Base-by-base conservation (phyloP, 2,888 invertebrate genomes). In the Lasioglossum lativentre region DNA sequence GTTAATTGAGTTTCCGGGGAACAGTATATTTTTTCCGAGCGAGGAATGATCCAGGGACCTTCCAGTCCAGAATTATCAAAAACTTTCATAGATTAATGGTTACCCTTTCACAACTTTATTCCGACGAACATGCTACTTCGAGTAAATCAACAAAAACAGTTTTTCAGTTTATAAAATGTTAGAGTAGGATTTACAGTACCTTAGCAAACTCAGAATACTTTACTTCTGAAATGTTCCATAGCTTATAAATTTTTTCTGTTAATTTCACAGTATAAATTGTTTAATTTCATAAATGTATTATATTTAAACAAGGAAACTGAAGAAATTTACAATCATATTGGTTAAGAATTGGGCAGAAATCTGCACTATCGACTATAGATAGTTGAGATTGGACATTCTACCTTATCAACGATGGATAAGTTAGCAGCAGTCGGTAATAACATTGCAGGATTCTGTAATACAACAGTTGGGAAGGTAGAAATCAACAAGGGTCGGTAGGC, bases 1-100 rank as follows among this genome's bases (percentile, higher is more conserved):
- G 76, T 88, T 89, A 89, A 89, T 89, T 88, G 81, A 84, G 88
- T 86, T 89, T 89, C 82, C 75, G 38, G 70, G 42, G 80, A 68
- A 78, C 68, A 73, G 40, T 75, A 19, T 42, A 75, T 75, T 85
- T 85, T 81, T 34, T 19, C 14, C 16, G n/a, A 6, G 12, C n/a
- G n/a, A 40, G 70, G 40, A 14, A 70, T 40, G 40, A 40, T 70
- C 70, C 23, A 14, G 68, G 14, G 14, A 38, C 34, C 23, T 10
- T 34, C 0, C 38, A 4, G 1, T 1, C 38, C 34, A 19, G 10
- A 23, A 68, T 23, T 38, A 34, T 1, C 23, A 10, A 34, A 10
- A 38, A 8, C 38, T 4, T 68, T 38, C 68, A 10, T 38, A 4
- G 10, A 12, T 16, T 6, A 6, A 4, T 6, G 34, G 30, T 16